phyloP scores from a whole-genome alignment of 2,797 vertebrate genomes.

The Clarias platycephalus region DNA sequence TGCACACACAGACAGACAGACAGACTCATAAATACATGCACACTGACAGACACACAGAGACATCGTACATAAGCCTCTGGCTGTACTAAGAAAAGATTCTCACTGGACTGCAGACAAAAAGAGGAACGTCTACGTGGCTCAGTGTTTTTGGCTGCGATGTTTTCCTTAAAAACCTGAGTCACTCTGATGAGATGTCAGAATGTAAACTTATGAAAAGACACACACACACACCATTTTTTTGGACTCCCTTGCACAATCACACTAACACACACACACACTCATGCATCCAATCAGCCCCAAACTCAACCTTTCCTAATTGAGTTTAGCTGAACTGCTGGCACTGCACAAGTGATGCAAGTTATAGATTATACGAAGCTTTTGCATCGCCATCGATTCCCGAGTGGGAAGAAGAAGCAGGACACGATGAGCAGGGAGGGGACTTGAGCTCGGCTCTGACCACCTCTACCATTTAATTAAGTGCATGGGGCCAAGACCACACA shows the following conservation, averaged over 20 bases:
- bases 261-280: constrained; percentile 17
- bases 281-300: constrained; percentile 52
- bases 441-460: constrained; percentile 37
- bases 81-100: constrained; percentile 9
- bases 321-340: constrained; percentile 59
- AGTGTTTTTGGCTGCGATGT: not conserved
- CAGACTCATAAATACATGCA: constrained; percentile 1
- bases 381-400: constrained; percentile 52
- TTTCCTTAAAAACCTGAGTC: not conserved
- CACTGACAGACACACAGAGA: constrained; percentile 3
- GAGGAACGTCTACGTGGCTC: not conserved
- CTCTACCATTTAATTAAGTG: constrained; percentile 54
- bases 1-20: constrained; percentile 20
- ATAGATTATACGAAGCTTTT: constrained; percentile 59
- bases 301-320: constrained; percentile 55
- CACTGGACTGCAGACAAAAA: constrained; percentile 2
- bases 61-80: constrained; percentile 23
- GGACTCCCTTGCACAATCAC: not conserved
- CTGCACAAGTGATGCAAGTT: constrained; percentile 59
- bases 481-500: constrained; percentile 28
- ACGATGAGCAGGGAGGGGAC: constrained; percentile 36
- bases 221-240: constrained; percentile 17
- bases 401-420: constrained; percentile 30
- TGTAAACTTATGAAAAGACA: not conserved
- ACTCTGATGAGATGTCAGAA: constrained; percentile 8